Conservation (phyloP, 2,888 invertebrate genomes). For the Drosophila neonasuta region DNA sequence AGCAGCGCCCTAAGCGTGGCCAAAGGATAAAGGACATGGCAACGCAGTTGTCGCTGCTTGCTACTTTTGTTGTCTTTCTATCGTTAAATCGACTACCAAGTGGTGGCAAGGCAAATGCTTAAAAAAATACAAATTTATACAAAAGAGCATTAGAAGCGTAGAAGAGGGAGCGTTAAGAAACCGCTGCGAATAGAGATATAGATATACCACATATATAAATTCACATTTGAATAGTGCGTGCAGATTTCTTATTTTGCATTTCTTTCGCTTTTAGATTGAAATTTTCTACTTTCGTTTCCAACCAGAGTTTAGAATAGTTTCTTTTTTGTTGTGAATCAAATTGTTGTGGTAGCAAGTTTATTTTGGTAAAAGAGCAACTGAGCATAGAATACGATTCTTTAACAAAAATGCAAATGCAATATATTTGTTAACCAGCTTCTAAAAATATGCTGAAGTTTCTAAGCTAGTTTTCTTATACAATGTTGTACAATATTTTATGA, state of each 20-base stretch:
- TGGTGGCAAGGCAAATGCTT: conserved; percentile 33
- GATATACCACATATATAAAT: conserved; percentile 16
- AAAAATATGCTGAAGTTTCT: too few species aligned
- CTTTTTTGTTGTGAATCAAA: background rate
- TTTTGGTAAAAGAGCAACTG: too few species aligned
- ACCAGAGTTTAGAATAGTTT: background rate
- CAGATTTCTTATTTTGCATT: conserved; percentile 2
- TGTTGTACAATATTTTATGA: too few species aligned
- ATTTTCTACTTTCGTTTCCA: conserved; percentile 4
- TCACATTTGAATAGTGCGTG: conserved; percentile 30
- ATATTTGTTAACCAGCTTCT: too few species aligned
- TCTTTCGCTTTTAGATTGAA: conserved; percentile 12
- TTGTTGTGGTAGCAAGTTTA: background rate
- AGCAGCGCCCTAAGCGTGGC: conserved; percentile 23
- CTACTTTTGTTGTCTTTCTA: background rate
- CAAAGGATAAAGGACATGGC: conserved; percentile 52
- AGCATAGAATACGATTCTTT: too few species aligned
- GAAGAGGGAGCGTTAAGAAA: background rate
- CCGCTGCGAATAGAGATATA: conserved; percentile 3
- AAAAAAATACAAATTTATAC: conserved; percentile 47
- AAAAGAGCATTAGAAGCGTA: conserved; percentile 54
- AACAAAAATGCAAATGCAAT: too few species aligned
- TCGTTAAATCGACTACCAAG: conserved; percentile 30
- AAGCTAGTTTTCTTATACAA: too few species aligned
- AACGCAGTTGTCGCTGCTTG: conserved; percentile 22